phyloP scores from a whole-genome alignment of 2,797 vertebrate genomes.

The Cichlasoma orientale region DNA sequence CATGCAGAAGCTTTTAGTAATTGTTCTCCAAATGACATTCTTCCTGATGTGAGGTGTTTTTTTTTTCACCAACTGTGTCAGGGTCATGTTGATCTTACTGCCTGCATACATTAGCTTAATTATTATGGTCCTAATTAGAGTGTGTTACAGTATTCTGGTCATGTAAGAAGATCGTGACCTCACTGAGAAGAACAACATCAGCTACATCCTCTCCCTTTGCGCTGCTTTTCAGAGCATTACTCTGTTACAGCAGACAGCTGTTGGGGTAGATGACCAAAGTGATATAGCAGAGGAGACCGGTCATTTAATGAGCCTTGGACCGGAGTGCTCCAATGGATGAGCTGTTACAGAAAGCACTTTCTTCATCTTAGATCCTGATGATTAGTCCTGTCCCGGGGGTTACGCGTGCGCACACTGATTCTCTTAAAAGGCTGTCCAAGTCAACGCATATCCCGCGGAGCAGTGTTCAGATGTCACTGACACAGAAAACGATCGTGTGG shows the following conservation, averaged over 20 bases:
- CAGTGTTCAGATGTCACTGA: constrained; percentile 29
- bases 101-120: neutral
- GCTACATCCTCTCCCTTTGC: constrained; percentile 2
- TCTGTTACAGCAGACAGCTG: constrained; percentile 27
- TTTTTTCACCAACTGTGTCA: neutral
- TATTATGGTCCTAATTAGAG: neutral
- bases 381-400: constrained; percentile 51
- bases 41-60: neutral
- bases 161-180: constrained; percentile 10
- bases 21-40: neutral
- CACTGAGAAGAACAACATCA: constrained; percentile 11
- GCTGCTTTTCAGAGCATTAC: constrained; percentile 20
- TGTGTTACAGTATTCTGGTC: neutral
- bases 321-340: constrained; percentile 35
- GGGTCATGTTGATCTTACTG: neutral
- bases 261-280: constrained; percentile 47
- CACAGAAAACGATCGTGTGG: constrained; percentile 39
- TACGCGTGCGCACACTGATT: constrained; percentile 53
- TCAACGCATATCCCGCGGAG: constrained; percentile 40
- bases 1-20: constrained; percentile 16
- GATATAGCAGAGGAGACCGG: constrained; percentile 34
- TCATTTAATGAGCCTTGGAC: constrained; percentile 52
- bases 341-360: constrained; percentile 52
- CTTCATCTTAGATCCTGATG: constrained; percentile 46
- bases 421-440: constrained; percentile 44